These are phyloP conservation scores for Cosmopolites sordidus DNA, from an alignment of 2,888 invertebrate genomes.

Conservation along the genomic window DNA sequence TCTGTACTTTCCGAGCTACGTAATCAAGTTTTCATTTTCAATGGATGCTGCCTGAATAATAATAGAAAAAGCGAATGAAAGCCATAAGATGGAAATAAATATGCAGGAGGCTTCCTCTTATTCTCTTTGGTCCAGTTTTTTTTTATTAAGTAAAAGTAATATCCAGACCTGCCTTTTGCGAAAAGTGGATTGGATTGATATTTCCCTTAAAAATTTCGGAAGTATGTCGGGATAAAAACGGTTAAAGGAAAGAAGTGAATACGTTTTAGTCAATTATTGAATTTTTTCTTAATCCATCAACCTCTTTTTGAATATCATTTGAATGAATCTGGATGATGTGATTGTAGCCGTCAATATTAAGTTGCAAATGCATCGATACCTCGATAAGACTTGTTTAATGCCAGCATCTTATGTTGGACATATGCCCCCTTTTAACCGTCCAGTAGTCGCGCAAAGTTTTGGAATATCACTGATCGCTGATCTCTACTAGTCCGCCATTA, in stretches of 20 bases:
- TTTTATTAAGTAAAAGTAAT: conserved; percentile 22
- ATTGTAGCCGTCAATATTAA: no score
- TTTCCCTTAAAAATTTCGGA: neutral
- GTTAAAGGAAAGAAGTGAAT: neutral
- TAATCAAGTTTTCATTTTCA: conserved; percentile 36
- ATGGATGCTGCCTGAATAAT: conserved; percentile 31
- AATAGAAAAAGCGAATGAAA: conserved; percentile 29
- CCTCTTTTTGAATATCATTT: no score
- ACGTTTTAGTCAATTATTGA: neutral
- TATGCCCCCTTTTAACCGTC: no score
- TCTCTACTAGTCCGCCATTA: no score
- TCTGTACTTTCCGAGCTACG: conserved; percentile 27
- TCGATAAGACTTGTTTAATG: no score
- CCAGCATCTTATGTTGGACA: no score
- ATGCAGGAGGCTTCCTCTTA: conserved; percentile 21
- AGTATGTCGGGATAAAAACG: neutral
- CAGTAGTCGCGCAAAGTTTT: no score
- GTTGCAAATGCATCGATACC: no score
- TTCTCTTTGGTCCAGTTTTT: conserved; percentile 19
- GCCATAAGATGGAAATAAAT: conserved; percentile 27
- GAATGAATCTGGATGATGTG: no score
- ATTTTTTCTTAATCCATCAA: no score
- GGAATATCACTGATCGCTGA: no score
- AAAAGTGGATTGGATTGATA: neutral
- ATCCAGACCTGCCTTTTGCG: conserved; percentile 7